These are phyloP conservation scores for Xestoiulus laeticollis DNA, from an alignment of 2,888 invertebrate genomes.

Conservation along the genomic window DNA sequence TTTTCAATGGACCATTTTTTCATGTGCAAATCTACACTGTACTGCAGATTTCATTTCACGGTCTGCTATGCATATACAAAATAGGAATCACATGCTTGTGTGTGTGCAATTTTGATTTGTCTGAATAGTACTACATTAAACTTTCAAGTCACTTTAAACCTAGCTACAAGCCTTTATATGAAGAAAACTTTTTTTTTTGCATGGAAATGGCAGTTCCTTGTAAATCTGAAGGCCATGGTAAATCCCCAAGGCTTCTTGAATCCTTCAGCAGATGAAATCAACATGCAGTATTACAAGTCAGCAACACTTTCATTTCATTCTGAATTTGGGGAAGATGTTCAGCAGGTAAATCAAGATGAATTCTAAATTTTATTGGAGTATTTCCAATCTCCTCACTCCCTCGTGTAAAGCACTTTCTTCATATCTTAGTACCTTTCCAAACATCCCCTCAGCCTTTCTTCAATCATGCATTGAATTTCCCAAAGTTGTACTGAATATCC, in stretches of 20 bases:
- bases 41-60: too few species aligned
- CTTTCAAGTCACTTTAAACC: neutral
- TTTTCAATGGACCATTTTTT: too few species aligned
- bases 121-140: too few species aligned
- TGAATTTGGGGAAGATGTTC: neutral
- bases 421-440: neutral
- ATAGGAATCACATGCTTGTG: neutral
- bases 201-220: neutral
- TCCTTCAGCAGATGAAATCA: neutral
- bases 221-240: constrained; percentile 12
- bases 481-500: neutral
- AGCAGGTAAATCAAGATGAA: neutral
- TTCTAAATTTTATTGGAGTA: neutral
- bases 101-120: too few species aligned
- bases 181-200: neutral
- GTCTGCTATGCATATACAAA: neutral
- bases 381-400: neutral
- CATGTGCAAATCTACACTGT: too few species aligned
- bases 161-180: neutral
- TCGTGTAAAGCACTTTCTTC: neutral
- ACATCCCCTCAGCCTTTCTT: neutral
- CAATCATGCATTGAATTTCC: neutral
- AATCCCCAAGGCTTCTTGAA: neutral
- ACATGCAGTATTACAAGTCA: neutral
- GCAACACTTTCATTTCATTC: neutral